Percentiles rank a stretch among this genome's conserved stretches.
Evolutionary conservation across 2,888 invertebrate species (phyloP).

Genomic region (Dryobota labecula): DNA sequence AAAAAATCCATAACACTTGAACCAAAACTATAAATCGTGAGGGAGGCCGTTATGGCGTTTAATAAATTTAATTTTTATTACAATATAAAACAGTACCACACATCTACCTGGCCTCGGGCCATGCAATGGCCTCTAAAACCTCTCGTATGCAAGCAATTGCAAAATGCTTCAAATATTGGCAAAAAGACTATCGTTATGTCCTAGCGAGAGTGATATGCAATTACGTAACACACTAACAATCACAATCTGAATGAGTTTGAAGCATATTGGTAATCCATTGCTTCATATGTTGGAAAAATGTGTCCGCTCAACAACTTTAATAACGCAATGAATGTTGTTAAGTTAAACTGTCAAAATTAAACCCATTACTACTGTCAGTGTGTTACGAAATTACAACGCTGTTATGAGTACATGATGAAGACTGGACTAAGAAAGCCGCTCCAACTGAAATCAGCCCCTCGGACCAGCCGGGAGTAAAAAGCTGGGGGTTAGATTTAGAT

Average conservation of each 20-base stretch:
- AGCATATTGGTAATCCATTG: no score
- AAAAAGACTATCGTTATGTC: neutral
- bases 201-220: neutral
- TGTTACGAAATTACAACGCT: no score
- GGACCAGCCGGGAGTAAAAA: neutral
- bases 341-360: no score
- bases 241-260: no score
- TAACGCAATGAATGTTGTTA: no score
- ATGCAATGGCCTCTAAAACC: neutral
- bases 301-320: no score
- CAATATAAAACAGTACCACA: conserved; percentile 22
- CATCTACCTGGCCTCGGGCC: no score
- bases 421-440: neutral
- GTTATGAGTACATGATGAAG: neutral
- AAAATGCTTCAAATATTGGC: neutral
- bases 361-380: no score
- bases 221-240: no score
- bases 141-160: neutral
- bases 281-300: no score
- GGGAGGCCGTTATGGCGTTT: conserved; percentile 31
- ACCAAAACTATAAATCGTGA: conserved; percentile 54
- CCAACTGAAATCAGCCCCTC: neutral
- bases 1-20: conserved; percentile 73
- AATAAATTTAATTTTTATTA: conserved; percentile 35
- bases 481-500: no score